Percentiles rank a stretch among this genome's conserved stretches.
These are phyloP conservation scores for Laothoe populi DNA, from an alignment of 2,888 invertebrate species.

Conservation along the genomic window DNA sequence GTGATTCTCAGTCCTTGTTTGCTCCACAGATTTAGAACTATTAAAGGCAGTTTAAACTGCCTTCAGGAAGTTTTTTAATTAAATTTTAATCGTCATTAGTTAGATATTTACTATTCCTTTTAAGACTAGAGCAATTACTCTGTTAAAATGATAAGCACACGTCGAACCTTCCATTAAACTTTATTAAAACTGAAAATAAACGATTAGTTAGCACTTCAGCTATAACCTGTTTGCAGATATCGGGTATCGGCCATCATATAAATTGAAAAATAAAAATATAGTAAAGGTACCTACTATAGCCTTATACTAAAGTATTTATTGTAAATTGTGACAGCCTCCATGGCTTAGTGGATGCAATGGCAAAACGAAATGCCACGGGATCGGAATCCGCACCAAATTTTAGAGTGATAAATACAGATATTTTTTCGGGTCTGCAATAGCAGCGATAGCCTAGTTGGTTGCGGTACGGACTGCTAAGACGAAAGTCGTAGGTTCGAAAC, in stretches of 20 bases:
- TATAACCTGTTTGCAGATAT: slow-evolving; percentile 3
- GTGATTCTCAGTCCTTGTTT: not conserved
- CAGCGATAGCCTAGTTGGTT: too few species aligned
- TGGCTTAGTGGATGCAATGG: too few species aligned
- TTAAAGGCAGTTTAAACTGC: too few species aligned
- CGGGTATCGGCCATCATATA: slow-evolving; percentile 10
- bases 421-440: too few species aligned
- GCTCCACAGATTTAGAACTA: not conserved
- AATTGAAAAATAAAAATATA: slow-evolving; percentile 1
- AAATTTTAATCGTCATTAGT: not conserved
- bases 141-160: not conserved
- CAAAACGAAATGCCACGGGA: too few species aligned
- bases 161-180: slow-evolving; percentile 1
- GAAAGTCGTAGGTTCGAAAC: too few species aligned
- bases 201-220: not conserved
- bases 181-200: slow-evolving; percentile 14
- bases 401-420: too few species aligned
- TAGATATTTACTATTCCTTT: not conserved
- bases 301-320: too few species aligned
- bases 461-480: too few species aligned
- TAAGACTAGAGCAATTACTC: not conserved
- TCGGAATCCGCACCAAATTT: too few species aligned
- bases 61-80: too few species aligned
- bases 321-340: too few species aligned
- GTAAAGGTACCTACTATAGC: not conserved